These are phyloP conservation scores for Proctacanthus coquilletti DNA, from an alignment of 1,140 invertebrate species.

Conservation along the genomic window DNA sequence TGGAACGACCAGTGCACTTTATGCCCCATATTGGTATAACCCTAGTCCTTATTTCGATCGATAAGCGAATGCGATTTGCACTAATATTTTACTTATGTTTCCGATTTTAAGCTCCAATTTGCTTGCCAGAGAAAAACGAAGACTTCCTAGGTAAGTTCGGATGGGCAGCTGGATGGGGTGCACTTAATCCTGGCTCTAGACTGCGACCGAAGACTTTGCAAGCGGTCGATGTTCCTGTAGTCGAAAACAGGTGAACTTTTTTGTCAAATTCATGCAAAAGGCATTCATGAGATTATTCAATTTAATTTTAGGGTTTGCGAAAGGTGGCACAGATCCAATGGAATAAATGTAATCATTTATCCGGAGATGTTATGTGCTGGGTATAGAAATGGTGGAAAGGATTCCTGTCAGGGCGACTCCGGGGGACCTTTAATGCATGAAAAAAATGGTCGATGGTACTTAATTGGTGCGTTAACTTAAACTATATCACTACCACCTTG, in stretches of 20 bases:
- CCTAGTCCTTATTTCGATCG: not conserved
- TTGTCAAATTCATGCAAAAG: not conserved
- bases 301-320: slow-evolving; percentile 48
- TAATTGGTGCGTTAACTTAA: slow-evolving; percentile 39
- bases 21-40: slow-evolving; percentile 71
- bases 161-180: slow-evolving; percentile 89
- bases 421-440: slow-evolving; percentile 82
- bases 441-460: slow-evolving; percentile 67
- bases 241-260: slow-evolving; percentile 50
- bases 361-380: slow-evolving; percentile 96
- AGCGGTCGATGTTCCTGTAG: slow-evolving; percentile 81
- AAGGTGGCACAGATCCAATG: slow-evolving; percentile 59
- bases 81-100: slow-evolving; percentile 1
- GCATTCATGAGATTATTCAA: not conserved
- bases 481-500: not conserved
- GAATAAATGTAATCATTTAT: slow-evolving; percentile 86
- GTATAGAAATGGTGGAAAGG: slow-evolving; percentile 75
- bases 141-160: slow-evolving; percentile 81
- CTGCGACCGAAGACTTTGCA: slow-evolving; percentile 79
- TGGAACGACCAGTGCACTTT: slow-evolving; percentile 75
- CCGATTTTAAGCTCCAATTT: slow-evolving; percentile 57
- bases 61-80: not conserved
- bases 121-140: slow-evolving; percentile 76
- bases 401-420: slow-evolving; percentile 61
- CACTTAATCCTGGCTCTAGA: slow-evolving; percentile 70